Percentiles rank a stretch among this genome's conserved stretches.
Evolutionary conservation across 2,113 vertebrate species (phyloP).

Genomic region (Axis porcinus): DNA sequence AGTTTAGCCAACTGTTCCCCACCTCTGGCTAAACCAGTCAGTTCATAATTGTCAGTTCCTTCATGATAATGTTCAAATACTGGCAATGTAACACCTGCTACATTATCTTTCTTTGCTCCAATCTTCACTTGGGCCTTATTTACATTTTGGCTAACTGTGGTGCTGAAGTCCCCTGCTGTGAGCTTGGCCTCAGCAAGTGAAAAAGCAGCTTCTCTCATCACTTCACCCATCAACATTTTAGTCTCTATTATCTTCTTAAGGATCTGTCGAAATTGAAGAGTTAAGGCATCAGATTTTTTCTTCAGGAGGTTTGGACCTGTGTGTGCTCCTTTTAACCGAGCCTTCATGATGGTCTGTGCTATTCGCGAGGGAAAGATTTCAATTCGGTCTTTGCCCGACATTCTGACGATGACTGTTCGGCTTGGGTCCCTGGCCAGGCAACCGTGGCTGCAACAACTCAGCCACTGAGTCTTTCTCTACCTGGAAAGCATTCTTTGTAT

Average conservation of each 20-base stretch:
- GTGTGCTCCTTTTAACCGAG: background rate
- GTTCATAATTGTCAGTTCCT: background rate
- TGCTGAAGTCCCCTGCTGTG: background rate
- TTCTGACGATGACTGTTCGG: background rate
- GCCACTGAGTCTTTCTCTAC: background rate
- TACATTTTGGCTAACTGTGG: background rate
- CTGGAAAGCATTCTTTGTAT: background rate
- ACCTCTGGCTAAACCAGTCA: background rate
- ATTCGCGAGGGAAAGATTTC: background rate
- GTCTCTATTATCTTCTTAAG: slow-evolving; percentile 71
- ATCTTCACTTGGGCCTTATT: background rate
- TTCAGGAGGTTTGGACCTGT: background rate
- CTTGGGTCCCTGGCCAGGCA: background rate
- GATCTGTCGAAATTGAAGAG: background rate
- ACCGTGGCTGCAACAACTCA: background rate
- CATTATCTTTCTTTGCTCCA: background rate
- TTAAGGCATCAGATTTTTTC: background rate
- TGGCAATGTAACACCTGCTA: slow-evolving; percentile 46
- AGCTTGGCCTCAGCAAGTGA: slow-evolving; percentile 89
- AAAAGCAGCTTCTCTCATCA: slow-evolving; percentile 98
- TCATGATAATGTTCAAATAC: background rate
- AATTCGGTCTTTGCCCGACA: background rate
- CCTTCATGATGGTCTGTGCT: background rate
- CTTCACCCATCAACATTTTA: slow-evolving; percentile 98
- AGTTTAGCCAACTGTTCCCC: slow-evolving; percentile 55